Evolutionary conservation across 2,113 vertebrate genomes (phyloP).

Genomic region (Cyanoramphus novaezelandiae): DNA sequence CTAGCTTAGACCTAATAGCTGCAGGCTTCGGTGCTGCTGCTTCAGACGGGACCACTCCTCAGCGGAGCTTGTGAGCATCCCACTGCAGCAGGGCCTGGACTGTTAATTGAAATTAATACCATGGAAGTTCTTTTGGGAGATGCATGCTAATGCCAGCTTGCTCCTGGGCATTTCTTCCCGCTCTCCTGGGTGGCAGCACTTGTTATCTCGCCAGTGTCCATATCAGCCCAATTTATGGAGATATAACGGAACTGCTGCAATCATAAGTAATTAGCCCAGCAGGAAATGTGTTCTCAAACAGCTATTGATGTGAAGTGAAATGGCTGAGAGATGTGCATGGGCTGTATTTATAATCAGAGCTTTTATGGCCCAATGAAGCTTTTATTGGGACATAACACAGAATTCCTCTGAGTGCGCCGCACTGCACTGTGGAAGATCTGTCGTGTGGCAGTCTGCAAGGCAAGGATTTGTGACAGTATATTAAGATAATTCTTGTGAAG

Average conservation of each 20-base stretch:
- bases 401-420: rapidly evolving
- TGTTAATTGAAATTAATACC: rapidly evolving
- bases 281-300: not conserved
- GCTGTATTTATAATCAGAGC: not conserved
- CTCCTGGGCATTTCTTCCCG: rapidly evolving
- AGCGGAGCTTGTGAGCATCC: not conserved
- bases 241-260: not conserved
- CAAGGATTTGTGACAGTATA: rapidly evolving
- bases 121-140: not conserved
- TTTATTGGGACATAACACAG: rapidly evolving
- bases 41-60: not conserved
- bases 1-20: no score
- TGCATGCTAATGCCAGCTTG: rapidly evolving
- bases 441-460: rapidly evolving
- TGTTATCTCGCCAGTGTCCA: rapidly evolving
- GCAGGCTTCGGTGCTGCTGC: not conserved
- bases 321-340: rapidly evolving
- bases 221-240: not conserved
- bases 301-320: not conserved
- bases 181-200: not conserved
- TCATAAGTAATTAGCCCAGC: not conserved
- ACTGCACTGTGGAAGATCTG: not conserved
- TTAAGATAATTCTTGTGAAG: rapidly evolving
- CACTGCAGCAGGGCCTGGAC: rapidly evolving
- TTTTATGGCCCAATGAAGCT: not conserved